Conservation (phyloP, 1,140 invertebrate genomes). For the Euschistus heros region DNA sequence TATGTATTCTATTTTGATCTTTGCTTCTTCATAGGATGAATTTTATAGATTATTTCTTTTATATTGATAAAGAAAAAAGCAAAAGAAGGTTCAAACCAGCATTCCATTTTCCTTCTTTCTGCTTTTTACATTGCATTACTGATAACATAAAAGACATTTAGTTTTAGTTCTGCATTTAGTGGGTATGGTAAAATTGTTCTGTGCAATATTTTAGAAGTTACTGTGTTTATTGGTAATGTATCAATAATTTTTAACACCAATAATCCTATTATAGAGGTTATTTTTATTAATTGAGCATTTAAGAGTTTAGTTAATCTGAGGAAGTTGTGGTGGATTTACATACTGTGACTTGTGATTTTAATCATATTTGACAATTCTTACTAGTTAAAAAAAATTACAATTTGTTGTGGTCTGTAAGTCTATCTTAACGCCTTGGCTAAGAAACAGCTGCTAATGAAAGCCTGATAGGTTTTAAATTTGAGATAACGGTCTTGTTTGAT, state of each 20-base stretch:
- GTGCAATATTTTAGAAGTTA: constrained; percentile 11
- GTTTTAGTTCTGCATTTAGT: neutral
- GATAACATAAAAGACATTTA: neutral
- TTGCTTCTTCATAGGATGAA: neutral
- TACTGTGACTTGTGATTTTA: neutral
- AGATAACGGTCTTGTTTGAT: too few relatives aligned
- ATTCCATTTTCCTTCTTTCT: constrained; percentile 13
- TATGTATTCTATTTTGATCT: neutral
- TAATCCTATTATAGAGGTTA: neutral
- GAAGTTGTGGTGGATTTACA: too few relatives aligned
- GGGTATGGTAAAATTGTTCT: neutral
- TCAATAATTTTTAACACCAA: constrained; percentile 14
- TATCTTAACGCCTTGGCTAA: neutral
- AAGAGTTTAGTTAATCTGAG: too few relatives aligned
- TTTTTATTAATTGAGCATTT: constrained; percentile 3
- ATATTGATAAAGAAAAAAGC: neutral
- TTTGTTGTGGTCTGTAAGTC: neutral
- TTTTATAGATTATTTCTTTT: neutral
- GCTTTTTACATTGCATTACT: neutral
- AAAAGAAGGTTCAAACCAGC: neutral
- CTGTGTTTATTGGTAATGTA: constrained; percentile 7
- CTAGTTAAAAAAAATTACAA: neutral
- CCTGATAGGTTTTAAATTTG: neutral
- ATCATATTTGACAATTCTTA: neutral
- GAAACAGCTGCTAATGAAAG: neutral